Conservation (phyloP, 2,113 vertebrate genomes). For the Hippotragus niger region DNA sequence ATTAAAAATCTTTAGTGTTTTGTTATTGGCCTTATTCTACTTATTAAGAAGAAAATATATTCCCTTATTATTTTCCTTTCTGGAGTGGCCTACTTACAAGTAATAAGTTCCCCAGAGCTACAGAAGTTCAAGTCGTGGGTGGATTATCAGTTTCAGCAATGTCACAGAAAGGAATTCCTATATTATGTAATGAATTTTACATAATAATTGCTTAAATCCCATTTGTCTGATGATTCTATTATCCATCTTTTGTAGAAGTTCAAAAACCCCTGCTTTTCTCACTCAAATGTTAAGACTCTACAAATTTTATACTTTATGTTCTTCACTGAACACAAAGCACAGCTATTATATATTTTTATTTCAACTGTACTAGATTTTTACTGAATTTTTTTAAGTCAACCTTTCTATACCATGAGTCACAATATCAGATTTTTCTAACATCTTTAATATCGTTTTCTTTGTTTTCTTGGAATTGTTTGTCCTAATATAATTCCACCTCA, state of each 20-base stretch:
- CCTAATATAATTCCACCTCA: not conserved
- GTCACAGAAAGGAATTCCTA: not conserved
- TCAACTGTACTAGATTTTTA: not conserved
- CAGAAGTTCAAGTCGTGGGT: not conserved
- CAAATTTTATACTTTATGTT: not conserved
- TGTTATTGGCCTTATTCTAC: not conserved
- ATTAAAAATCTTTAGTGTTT: not conserved
- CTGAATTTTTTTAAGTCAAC: not conserved
- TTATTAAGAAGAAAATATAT: constrained; percentile 38
- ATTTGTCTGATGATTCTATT: not conserved
- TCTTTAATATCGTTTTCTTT: not conserved
- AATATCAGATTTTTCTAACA: not conserved
- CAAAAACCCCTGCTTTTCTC: not conserved
- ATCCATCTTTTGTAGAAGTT: not conserved
- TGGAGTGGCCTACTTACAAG: not conserved
- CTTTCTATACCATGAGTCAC: not conserved
- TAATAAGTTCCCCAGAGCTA: not conserved
- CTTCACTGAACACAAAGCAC: not conserved
- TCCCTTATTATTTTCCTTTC: constrained; percentile 38
- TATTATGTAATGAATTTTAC: not conserved
- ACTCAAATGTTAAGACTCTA: not conserved
- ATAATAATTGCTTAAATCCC: not conserved
- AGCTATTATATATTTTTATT: not conserved
- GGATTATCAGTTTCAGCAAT: not conserved
- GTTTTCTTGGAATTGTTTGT: not conserved